Evolutionary conservation across 1,140 invertebrate genomes (phyloP).

Genomic region (Bombus affinis): DNA sequence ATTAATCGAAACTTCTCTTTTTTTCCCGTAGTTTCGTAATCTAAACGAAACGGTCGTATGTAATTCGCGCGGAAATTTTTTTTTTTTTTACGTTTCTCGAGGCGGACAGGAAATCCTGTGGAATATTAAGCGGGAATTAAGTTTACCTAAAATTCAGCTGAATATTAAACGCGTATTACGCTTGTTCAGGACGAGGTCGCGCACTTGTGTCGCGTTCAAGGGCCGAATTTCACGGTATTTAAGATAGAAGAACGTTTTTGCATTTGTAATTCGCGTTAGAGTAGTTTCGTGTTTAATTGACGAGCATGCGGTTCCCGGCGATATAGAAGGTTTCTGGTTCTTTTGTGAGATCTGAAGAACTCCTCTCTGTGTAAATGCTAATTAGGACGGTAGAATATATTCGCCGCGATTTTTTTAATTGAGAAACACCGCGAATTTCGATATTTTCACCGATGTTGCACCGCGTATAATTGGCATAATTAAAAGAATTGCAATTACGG

Average conservation of each 20-base stretch:
- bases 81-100: neutral
- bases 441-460: neutral
- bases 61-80: neutral
- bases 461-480: neutral
- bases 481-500: neutral
- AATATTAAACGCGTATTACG: slow-evolving; percentile 24
- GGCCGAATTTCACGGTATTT: slow-evolving; percentile 26
- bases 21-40: neutral
- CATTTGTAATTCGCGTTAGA: slow-evolving; percentile 17
- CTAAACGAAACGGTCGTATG: neutral
- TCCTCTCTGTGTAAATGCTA: neutral
- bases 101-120: neutral
- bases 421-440: neutral
- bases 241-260: slow-evolving; percentile 25
- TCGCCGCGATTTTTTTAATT: neutral
- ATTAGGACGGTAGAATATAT: slow-evolving; percentile 6
- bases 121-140: neutral
- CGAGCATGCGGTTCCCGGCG: neutral
- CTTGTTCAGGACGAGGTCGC: slow-evolving; percentile 1
- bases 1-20: neutral
- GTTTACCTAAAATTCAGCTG: slow-evolving; percentile 5
- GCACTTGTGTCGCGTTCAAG: neutral
- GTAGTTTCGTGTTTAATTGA: slow-evolving; percentile 11
- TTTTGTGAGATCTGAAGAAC: neutral
- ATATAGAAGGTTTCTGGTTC: neutral